phyloP scores from a whole-genome alignment of 2,797 vertebrate species.

The Philypnodon macrostomus region DNA sequence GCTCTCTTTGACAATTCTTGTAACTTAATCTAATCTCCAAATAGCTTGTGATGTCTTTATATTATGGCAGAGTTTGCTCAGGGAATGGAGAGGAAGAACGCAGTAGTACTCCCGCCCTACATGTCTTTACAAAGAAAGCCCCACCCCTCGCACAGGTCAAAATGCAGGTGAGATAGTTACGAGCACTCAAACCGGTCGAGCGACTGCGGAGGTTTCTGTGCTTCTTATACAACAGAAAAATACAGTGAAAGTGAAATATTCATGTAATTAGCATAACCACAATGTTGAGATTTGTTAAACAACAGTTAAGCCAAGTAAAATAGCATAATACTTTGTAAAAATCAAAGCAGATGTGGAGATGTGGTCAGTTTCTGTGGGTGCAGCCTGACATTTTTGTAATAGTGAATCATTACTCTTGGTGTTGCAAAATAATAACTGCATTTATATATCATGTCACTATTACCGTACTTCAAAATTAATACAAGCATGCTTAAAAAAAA shows the following conservation, averaged over 20 bases:
- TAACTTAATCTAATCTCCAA: slow-evolving; percentile 34
- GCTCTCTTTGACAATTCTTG: slow-evolving; percentile 1
- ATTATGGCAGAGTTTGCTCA: slow-evolving; percentile 38
- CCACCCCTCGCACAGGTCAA: slow-evolving; percentile 51
- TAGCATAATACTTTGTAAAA: not conserved
- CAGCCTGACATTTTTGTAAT: not conserved
- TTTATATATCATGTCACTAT: too few relatives aligned
- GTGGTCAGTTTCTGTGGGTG: slow-evolving; percentile 2
- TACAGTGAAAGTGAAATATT: slow-evolving; percentile 14
- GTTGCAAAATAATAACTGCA: not conserved
- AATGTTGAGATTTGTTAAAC: too few relatives aligned
- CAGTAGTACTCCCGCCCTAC: slow-evolving; percentile 28
- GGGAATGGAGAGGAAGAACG: slow-evolving; percentile 52
- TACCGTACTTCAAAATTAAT: too few relatives aligned
- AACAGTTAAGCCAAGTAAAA: not conserved
- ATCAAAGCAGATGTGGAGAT: not conserved
- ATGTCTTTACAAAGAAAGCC: slow-evolving; percentile 31
- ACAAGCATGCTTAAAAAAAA: too few relatives aligned
- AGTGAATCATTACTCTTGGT: not conserved
- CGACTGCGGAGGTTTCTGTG: not conserved
- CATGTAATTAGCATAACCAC: not conserved
- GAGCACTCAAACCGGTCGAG: slow-evolving; percentile 40
- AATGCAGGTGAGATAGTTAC: slow-evolving; percentile 52
- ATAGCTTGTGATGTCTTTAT: slow-evolving; percentile 25
- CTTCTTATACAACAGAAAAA: not conserved